phyloP scores from a whole-genome alignment of 2,888 invertebrate genomes.

The Anthophora plumipes region DNA sequence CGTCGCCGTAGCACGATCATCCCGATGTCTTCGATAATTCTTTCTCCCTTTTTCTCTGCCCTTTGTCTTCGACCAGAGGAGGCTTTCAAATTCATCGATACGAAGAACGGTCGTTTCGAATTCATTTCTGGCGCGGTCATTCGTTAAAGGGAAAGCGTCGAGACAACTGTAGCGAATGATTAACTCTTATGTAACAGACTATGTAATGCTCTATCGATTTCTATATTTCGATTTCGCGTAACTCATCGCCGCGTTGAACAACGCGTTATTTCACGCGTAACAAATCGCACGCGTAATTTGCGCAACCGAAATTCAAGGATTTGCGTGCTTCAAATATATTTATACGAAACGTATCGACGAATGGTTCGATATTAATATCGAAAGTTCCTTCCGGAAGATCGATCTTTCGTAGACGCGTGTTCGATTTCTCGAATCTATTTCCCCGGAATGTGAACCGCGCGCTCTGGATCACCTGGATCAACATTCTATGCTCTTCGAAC shows the following conservation, averaged over 20 bases:
- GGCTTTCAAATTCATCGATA: neutral
- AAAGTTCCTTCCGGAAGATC: no score
- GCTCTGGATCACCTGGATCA: neutral
- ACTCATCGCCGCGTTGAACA: neutral
- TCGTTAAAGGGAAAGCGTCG: constrained; percentile 1
- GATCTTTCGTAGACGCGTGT: neutral
- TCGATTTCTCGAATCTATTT: neutral
- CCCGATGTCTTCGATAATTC: neutral
- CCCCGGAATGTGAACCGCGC: neutral
- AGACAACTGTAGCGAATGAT: neutral
- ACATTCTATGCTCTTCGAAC: neutral
- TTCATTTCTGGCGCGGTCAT: neutral
- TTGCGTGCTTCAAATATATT: no score
- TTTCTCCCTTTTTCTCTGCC: neutral
- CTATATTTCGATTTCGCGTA: neutral
- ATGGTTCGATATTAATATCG: no score
- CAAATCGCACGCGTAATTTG: no score
- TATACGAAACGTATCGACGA: no score
- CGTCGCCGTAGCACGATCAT: neutral
- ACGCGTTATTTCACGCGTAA: no score
- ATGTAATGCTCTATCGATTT: constrained; percentile 30
- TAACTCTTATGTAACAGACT: constrained; percentile 42
- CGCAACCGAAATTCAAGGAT: no score
- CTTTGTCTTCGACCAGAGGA: no score
- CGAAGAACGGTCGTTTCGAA: neutral